A percentile compares a stretch with the other conserved stretches of the same genome.
Evolutionary conservation across 2,888 invertebrate species (phyloP).

Genomic region (Eupithecia tripunctaria): DNA sequence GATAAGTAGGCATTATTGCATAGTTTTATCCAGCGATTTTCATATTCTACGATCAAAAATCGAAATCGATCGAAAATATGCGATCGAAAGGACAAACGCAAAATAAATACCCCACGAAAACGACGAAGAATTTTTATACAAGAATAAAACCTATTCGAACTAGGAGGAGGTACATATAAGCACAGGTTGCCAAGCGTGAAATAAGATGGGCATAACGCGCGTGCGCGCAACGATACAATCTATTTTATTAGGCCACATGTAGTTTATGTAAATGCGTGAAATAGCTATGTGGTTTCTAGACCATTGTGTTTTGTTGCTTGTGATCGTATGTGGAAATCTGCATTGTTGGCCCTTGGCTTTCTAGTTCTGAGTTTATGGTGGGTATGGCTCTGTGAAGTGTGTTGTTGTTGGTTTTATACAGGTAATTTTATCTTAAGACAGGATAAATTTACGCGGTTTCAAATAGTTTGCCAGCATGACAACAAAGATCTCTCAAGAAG

Average conservation of each 20-base stretch:
- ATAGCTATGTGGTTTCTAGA: slow-evolving; percentile 49
- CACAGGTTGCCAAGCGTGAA: slow-evolving; percentile 57
- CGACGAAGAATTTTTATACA: slow-evolving; percentile 11
- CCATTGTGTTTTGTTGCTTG: slow-evolving; percentile 36
- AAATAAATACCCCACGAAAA: neutral
- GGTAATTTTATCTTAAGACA: neutral
- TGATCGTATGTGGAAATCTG: slow-evolving; percentile 36
- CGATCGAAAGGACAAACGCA: neutral
- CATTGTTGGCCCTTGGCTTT: slow-evolving; percentile 34
- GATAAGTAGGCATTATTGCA: slow-evolving; percentile 9
- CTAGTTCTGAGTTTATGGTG: slow-evolving; percentile 17
- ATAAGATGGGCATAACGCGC: slow-evolving; percentile 62
- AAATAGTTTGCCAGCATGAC: neutral
- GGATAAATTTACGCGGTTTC: neutral
- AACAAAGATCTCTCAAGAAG: too few relatives aligned
- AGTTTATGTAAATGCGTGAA: slow-evolving; percentile 64
- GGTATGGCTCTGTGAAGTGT: neutral
- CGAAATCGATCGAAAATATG: too few relatives aligned
- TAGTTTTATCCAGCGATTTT: neutral
- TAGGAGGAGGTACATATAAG: slow-evolving; percentile 11
- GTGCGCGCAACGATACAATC: slow-evolving; percentile 53
- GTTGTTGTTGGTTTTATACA: neutral
- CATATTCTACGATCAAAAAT: neutral
- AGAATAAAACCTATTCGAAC: slow-evolving; percentile 22
- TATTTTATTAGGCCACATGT: slow-evolving; percentile 59